Evolutionary conservation across 2,113 vertebrate species (phyloP), one percentile per base, ranked within the genome.

Genomic region (Agelaius tricolor): DNA sequence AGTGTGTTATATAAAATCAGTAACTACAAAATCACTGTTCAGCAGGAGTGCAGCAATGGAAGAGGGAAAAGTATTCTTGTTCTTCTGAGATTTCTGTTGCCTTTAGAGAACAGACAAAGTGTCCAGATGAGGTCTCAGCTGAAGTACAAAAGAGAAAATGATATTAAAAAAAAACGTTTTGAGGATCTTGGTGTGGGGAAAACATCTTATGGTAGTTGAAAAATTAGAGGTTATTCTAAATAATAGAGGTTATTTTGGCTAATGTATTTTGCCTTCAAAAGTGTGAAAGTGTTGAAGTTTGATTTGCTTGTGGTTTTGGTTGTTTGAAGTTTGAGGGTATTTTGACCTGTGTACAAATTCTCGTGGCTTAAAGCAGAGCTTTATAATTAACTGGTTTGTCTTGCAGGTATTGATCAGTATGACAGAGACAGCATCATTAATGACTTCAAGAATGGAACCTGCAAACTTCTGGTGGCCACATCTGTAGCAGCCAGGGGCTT

Each of bases 371-470:
- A 15, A 84, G 58, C 62, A 58, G 44, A 66, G 39, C 47, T 91
- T 82, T 65, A 8, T 15, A 58, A 51, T 43, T 4, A 63, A 47
- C 43, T 59, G 9, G 46, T 93, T 21, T 63, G 18, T 89, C 88
- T 89, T 91, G 33, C 74, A 99, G 99, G 99, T 75, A 99, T 99
- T 52, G 99, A 99, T 97, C 99, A 99, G 62, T 99, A 99, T 62
- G 99, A 99, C 97, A 98, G 99, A 84, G 99, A 99, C 97, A 99
- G 99, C 97, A 99, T 99, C 95, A 99, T 99, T 95, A 99, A 99
- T 54, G 99, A 99, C 95, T 99, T 99, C 94, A 99, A 99, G 96
- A 99, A 98, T 28, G 99, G 99, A 31, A 98, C 98, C 3, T 99
- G 99, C 94, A 99, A 99, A 67, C 98, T 99, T 94, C 98, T 99